These are phyloP conservation scores for Lucifuga dentata DNA, from an alignment of 2,113 vertebrate genomes.

Conservation along the genomic window DNA sequence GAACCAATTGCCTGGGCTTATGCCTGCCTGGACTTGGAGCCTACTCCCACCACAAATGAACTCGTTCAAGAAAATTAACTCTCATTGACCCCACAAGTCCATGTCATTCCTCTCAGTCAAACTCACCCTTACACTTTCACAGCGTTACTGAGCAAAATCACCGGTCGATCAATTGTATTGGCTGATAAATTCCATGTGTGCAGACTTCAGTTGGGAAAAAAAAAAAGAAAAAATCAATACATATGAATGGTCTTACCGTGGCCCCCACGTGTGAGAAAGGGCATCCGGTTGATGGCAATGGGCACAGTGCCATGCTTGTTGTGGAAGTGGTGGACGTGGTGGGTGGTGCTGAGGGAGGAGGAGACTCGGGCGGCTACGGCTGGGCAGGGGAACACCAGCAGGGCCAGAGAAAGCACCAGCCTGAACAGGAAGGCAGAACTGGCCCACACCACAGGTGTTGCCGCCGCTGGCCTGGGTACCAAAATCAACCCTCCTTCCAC, in stretches of 20 bases:
- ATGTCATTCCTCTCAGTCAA: slow-evolving; percentile 17
- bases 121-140: slow-evolving; percentile 4
- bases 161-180: background rate
- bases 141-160: slow-evolving; percentile 3
- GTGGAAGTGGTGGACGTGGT: slow-evolving; percentile 96
- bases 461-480: slow-evolving; percentile 60
- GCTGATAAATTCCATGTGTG: background rate
- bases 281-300: slow-evolving; percentile 96
- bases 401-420: slow-evolving; percentile 80
- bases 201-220: too few relatives aligned
- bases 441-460: slow-evolving; percentile 73
- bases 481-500: slow-evolving; percentile 68
- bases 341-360: slow-evolving; percentile 94
- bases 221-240: background rate
- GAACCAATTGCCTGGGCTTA: slow-evolving; percentile 47
- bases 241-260: slow-evolving; percentile 86
- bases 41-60: slow-evolving; percentile 46
- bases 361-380: slow-evolving; percentile 90
- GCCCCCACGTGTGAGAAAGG: slow-evolving; percentile 92
- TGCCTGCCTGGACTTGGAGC: slow-evolving; percentile 45
- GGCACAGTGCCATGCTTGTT: slow-evolving; percentile 94
- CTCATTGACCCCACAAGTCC: slow-evolving; percentile 21
- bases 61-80: slow-evolving; percentile 49
- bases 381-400: slow-evolving; percentile 82
- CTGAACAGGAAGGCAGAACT: slow-evolving; percentile 79